These are phyloP conservation scores for Pharmacophagus antenor DNA, from an alignment of 2,888 invertebrate genomes.

Conservation along the genomic window DNA sequence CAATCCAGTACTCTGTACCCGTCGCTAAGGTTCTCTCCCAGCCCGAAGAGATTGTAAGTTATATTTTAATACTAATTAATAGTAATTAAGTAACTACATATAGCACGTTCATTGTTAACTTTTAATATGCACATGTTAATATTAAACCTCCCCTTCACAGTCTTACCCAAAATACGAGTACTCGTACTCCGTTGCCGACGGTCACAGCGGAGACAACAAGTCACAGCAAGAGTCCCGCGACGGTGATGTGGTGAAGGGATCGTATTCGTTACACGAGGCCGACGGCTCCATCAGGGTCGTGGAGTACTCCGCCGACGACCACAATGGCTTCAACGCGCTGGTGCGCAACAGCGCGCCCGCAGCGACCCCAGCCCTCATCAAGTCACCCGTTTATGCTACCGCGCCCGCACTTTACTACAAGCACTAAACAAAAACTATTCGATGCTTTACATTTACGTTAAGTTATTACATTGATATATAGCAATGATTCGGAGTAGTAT, in stretches of 20 bases:
- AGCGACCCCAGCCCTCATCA: conserved; percentile 50
- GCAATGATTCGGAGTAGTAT: neutral
- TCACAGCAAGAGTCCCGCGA: conserved; percentile 72
- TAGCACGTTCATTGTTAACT: too few species aligned
- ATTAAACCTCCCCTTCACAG: conserved; percentile 40
- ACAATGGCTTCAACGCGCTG: conserved; percentile 67
- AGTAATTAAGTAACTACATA: too few species aligned
- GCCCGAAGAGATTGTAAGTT: conserved; percentile 39
- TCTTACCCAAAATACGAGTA: conserved; percentile 64
- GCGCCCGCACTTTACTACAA: conserved; percentile 50
- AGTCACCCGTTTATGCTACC: conserved; percentile 42
- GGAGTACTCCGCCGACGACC: conserved; percentile 74
- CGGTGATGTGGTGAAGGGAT: conserved; percentile 74
- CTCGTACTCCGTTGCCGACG: conserved; percentile 75
- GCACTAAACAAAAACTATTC: conserved; percentile 42
- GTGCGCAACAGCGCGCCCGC: conserved; percentile 60
- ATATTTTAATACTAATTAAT: conserved; percentile 25
- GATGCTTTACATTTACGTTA: too few species aligned
- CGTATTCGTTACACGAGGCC: conserved; percentile 74
- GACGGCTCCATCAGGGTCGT: conserved; percentile 75
- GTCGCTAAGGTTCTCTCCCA: conserved; percentile 45
- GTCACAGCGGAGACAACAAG: conserved; percentile 77
- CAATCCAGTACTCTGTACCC: conserved; percentile 42
- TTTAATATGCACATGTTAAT: too few species aligned
- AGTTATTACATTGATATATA: too few species aligned